Evolutionary conservation across 2,888 invertebrate species (phyloP), one percentile per base, ranked within the genome.

Genomic region (Drosophila multiciliata): DNA sequence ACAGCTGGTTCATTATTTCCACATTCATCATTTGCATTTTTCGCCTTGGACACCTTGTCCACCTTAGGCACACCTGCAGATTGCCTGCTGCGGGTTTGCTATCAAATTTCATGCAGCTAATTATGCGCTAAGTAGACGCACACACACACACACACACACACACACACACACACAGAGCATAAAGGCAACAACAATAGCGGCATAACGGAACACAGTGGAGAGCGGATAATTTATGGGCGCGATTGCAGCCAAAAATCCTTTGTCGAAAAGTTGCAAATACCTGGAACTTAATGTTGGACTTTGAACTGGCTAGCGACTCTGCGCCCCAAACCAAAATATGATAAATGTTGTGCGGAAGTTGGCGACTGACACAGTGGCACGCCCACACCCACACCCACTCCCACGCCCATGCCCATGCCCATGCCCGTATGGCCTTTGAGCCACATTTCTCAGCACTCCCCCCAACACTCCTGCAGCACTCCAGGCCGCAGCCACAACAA

Each of bases 201-300:
- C 53, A n/a, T n/a, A 58, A 53, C 36, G 65, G 65, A 60, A 54
- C 55, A 69, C 54, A 55, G 40, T 53, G 74, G 80, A 48, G 52
- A 53, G 66, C 48, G 40, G 45, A 79, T 87, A 89, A 87, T 87
- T 87, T 87, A 87, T 87, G 88, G 73, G 58, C 88, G 80, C 87
- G 86, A 87, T 85, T 89, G 89, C 89, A 89, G 89, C 81, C 86
- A 85, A 89, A 87, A 87, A 87, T 89, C 88, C 87, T 88, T 87
- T 87, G 87, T 87, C 90, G 87, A 87, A 87, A 89, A 87, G 86
- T 87, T 87, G 88, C 88, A 89, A 87, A 89, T 87, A 87, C 87
- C 87, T 87, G 87, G 80, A 87, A 87, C 89, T 87, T 87, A 87
- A 85, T 83, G 85, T 85, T 89, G 89, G 80, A 88, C 87, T 89